Base-by-base conservation (phyloP, 2,113 vertebrate genomes). In the Erythrolamprus reginae region DNA sequence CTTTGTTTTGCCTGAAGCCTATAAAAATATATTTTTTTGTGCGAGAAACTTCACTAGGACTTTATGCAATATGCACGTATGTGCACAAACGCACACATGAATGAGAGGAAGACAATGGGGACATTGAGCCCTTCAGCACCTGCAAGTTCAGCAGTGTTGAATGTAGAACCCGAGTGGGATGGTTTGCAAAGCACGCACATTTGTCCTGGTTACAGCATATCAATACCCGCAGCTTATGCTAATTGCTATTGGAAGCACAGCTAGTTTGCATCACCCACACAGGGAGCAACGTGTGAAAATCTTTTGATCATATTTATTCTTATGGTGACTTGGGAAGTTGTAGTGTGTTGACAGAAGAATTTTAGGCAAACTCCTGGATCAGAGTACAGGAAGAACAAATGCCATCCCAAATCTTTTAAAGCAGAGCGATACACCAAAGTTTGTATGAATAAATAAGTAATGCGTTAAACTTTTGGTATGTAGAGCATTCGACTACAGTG, bases 1-100 rank as follows among this genome's bases (percentile, higher is more conserved):
- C 95, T 94, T 95, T 0, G 33, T 91, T 90, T 93, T 92, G 90
- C 95, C 94, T 94, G 92, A 95, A 96, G 91, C 95, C 96, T 96
- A 58, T 95, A 94, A 93, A 61, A 84, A 56, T n/a, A 23, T 70
- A 26, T 90, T 94, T 94, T 94, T 19, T 93, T n/a, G 91, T 42
- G 70, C 48, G 48, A 92, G 90, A 38, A 33, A 48, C 24, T 87
- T 93, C 90, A 94, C 77, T 93, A 88, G 87, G 93, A 92, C 1
- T 51, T 91, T 88, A 42, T 1, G 84, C 94, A 90, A 42, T 93
- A 23, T 53, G 52, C 50, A 24, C 88, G 70, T 86, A 61, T 15
- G 53, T 91, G 91, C 90, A 86, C 6, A 86, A 51, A 28, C 12
- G 56, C 61, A 51, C 92, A 88, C 87, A 87, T 82, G 55, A 65